Base-by-base conservation (phyloP, 2,113 vertebrate species). In the Forbesichthys papilliferus region DNA sequence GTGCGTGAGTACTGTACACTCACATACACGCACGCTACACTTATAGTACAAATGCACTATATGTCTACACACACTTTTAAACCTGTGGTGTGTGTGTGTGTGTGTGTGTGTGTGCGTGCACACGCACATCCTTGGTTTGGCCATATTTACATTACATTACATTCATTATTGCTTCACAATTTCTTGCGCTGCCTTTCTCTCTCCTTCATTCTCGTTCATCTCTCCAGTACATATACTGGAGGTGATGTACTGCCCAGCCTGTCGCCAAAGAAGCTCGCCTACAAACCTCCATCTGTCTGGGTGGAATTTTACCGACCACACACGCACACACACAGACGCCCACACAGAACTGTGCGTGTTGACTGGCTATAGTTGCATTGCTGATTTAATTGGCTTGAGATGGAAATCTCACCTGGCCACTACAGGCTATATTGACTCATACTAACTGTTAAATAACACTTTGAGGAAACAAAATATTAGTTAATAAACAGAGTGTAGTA, bases 331-430 rank as follows among this genome's bases (percentile, higher is more conserved):
- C 58, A 61, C 58, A 61, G 34, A 46, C 58, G 14, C 58, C 34
- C 58, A 60, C 34, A 42, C 58, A 60, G 9, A 8, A 42, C 36
- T 6, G 36, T 42, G 36, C 5, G 7, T 42, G 5, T 42, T 42
- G 36, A 42, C 36, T 42, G 36, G 36, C 36, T 42, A 42, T 42
- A 8, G 36, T 42, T 42, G 7, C 7, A 42, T 8, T 42, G 36
- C 36, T 42, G 36, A 5, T 42, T 6, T 42, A 42, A 5, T 64
- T 13, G 65, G 52, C 33, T 71, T 82, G 59, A 64, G 34, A 65
- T 46, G 57, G 74, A 86, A 85, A 85, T 77, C 81, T 71, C 77
- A 78, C 78, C 61, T 49, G 4, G 69, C 85, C 27, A 27, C 27
- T 36, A 0, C 69, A 16, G 77, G 85, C 69, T 72, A 20, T 13